Evolutionary conservation across 2,797 vertebrate species (phyloP).

Genomic region (Hipposideros larvatus): DNA sequence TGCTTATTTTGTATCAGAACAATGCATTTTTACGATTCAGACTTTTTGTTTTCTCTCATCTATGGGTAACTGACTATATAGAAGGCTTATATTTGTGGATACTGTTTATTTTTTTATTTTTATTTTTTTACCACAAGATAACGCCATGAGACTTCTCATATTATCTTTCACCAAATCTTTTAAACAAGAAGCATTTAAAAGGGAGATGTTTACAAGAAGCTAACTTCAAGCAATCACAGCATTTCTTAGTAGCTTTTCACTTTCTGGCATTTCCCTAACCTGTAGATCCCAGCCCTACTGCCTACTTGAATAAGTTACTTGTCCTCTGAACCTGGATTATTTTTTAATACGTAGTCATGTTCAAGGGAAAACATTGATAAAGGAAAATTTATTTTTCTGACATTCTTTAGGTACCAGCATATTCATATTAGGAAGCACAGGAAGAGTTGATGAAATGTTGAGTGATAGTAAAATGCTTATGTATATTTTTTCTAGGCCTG

Average conservation of each 20-base stretch:
- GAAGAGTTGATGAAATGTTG: constrained; percentile 28
- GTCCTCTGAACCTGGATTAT: fast-evolving
- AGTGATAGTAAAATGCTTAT: constrained; percentile 13
- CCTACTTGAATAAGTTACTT: constrained; percentile 1
- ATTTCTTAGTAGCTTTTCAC: background rate
- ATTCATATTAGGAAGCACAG: constrained; percentile 13
- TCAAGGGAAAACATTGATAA: constrained; percentile 43
- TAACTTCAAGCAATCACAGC: background rate
- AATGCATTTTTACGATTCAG: constrained; percentile 57
- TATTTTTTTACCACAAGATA: background rate
- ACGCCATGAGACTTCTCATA: background rate
- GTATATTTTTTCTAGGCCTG: constrained; percentile 1
- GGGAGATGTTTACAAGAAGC: constrained; percentile 22
- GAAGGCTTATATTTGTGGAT: constrained; percentile 7
- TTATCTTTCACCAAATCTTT: background rate
- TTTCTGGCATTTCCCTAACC: background rate
- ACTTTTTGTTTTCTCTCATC: background rate
- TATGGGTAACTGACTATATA: background rate
- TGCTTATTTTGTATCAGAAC: constrained; percentile 48
- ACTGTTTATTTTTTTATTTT: background rate
- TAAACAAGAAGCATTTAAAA: constrained; percentile 3
- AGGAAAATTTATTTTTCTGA: constrained; percentile 39
- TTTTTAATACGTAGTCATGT: constrained; percentile 41
- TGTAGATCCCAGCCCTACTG: background rate
- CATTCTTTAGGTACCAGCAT: background rate